phyloP scores from a whole-genome alignment of 2,113 vertebrate species.

The Maccullochella peelii region DNA sequence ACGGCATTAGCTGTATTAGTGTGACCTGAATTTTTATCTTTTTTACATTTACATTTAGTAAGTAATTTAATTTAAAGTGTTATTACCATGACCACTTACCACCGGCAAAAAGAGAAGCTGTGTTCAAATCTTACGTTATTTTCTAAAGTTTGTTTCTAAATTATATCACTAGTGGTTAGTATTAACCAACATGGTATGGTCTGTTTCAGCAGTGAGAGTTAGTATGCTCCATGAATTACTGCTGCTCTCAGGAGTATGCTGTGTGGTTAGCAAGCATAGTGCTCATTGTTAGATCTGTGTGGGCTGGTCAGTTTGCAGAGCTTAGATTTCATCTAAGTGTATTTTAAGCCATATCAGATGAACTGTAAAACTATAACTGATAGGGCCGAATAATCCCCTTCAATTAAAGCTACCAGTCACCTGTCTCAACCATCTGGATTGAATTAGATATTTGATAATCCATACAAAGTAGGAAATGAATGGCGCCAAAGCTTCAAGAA shows the following conservation, averaged over 20 bases:
- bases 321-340: slow-evolving; percentile 14
- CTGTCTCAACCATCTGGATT: neutral
- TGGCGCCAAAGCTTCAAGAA: neutral
- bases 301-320: too few relatives aligned
- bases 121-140: too few relatives aligned
- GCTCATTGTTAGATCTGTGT: slow-evolving; percentile 27
- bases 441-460: neutral
- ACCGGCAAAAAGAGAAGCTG: too few relatives aligned
- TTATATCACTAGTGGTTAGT: too few relatives aligned
- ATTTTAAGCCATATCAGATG: slow-evolving; percentile 46
- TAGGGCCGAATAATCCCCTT: slow-evolving; percentile 20
- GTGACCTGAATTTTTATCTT: neutral
- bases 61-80: too few relatives aligned
- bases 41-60: too few relatives aligned
- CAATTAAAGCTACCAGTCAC: slow-evolving; percentile 26
- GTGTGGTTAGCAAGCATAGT: neutral
- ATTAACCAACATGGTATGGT: too few relatives aligned
- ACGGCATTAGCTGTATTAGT: too few relatives aligned
- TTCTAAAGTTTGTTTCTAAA: too few relatives aligned
- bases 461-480: neutral
- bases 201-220: too few relatives aligned
- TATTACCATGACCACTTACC: too few relatives aligned
- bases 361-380: slow-evolving; percentile 8
- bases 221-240: neutral
- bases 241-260: neutral